These are phyloP conservation scores for Python bivittatus DNA, from an alignment of 2,113 vertebrate species.

Conservation along the genomic window DNA sequence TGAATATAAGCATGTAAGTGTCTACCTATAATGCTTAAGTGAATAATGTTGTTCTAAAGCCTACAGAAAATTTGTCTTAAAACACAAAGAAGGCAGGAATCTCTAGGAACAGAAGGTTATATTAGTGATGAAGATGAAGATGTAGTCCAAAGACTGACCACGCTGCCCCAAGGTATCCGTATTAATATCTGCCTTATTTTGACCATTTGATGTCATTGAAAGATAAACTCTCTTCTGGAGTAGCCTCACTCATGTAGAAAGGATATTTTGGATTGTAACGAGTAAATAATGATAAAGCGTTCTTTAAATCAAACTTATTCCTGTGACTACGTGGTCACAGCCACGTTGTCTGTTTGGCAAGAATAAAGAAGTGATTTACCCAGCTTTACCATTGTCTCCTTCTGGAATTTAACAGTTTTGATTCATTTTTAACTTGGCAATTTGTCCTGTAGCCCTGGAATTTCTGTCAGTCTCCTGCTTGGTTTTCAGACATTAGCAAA, in stretches of 20 bases:
- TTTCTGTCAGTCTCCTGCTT: too few relatives aligned
- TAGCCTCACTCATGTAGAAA: neutral
- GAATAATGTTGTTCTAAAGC: slow-evolving; percentile 49
- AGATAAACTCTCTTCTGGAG: neutral
- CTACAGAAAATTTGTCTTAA: slow-evolving; percentile 33
- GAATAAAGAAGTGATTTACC: neutral
- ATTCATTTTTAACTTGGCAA: too few relatives aligned
- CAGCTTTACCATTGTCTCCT: neutral
- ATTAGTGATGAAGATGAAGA: slow-evolving; percentile 67
- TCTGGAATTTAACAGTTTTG: too few relatives aligned
- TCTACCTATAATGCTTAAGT: neutral
- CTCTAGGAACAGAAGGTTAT: slow-evolving; percentile 70
- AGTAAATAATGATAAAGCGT: neutral
- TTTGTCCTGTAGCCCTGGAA: too few relatives aligned
- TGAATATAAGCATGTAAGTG: neutral
- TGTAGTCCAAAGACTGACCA: slow-evolving; percentile 35
- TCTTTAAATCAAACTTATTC: neutral
- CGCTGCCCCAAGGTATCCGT: slow-evolving; percentile 60
- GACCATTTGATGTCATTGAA: neutral
- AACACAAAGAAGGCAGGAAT: slow-evolving; percentile 42
- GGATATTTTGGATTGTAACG: neutral
- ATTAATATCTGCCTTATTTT: neutral
- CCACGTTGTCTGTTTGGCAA: neutral
- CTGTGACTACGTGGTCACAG: neutral
- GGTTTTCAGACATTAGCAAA: too few relatives aligned